These are phyloP conservation scores for Bombus polaris DNA, from an alignment of 1,140 invertebrate species.

Conservation along the genomic window DNA sequence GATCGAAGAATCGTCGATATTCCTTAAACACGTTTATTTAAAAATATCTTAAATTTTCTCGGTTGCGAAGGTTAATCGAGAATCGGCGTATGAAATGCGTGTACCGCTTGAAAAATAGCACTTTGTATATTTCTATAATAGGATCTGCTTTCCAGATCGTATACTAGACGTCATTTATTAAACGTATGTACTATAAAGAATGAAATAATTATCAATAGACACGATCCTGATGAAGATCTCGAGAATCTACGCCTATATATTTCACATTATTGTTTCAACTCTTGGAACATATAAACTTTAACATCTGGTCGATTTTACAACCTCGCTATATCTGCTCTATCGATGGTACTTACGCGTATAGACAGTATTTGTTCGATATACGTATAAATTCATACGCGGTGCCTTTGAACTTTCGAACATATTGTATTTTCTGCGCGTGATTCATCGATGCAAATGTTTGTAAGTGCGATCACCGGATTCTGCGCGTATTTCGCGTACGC, in stretches of 20 bases:
- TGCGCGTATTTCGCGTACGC: background rate
- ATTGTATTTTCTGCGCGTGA: background rate
- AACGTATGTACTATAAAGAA: no score
- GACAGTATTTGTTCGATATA: background rate
- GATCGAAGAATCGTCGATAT: no score
- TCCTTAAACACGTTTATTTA: no score
- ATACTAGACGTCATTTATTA: background rate
- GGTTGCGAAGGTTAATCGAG: background rate
- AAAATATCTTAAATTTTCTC: background rate
- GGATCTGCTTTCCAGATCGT: background rate
- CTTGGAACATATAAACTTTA: background rate
- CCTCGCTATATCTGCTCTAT: background rate
- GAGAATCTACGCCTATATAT: background rate
- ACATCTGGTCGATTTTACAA: background rate
- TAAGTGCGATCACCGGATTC: background rate
- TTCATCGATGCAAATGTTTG: conserved; percentile 8
- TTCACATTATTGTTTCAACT: background rate
- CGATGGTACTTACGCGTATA: background rate
- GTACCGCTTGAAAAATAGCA: background rate
- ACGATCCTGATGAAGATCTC: background rate
- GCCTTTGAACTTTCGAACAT: background rate
- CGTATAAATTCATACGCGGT: background rate
- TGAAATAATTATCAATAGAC: background rate
- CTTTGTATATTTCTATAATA: background rate
- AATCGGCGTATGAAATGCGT: background rate